phyloP scores from a whole-genome alignment of 2,888 invertebrate species.

The Drosophila maculinotata region DNA sequence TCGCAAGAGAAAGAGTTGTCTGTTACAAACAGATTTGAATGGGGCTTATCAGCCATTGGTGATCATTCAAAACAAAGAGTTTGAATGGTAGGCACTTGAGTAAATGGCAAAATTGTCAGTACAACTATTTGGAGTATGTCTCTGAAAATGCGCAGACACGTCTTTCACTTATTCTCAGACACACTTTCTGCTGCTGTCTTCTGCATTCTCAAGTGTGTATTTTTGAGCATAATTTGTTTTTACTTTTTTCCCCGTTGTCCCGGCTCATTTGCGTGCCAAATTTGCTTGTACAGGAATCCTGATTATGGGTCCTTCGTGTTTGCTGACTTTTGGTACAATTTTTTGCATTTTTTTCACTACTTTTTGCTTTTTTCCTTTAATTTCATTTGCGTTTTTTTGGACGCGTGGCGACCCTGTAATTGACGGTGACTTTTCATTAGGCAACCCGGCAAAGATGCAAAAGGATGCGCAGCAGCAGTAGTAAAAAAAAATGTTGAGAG shows the following conservation, averaged over 20 bases:
- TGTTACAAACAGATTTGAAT: slow-evolving; percentile 11
- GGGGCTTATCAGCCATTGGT: slow-evolving; percentile 34
- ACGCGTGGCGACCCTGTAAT: slow-evolving; percentile 72
- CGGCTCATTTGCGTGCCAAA: slow-evolving; percentile 56
- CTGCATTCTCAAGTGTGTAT: slow-evolving; percentile 47
- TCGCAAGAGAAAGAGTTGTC: slow-evolving; percentile 56
- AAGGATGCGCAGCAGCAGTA: slow-evolving; percentile 57
- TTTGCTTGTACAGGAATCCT: slow-evolving; percentile 67
- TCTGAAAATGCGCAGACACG: slow-evolving; percentile 58
- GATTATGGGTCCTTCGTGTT: slow-evolving; percentile 52
- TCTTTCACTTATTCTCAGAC: slow-evolving; percentile 11
- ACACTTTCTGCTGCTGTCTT: slow-evolving; percentile 2
- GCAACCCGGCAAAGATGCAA: slow-evolving; percentile 52
- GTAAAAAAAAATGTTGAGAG: slow-evolving; percentile 49
- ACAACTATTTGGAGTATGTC: slow-evolving; percentile 4
- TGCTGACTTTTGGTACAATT: slow-evolving; percentile 66
- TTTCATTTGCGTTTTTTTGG: slow-evolving; percentile 50
- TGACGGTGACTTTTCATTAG: slow-evolving; percentile 77
- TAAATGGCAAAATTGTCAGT: slow-evolving; percentile 9
- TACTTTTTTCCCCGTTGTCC: slow-evolving; percentile 10
- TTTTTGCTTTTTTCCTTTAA: slow-evolving; percentile 35
- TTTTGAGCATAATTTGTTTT: slow-evolving; percentile 32
- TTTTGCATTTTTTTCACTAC: slow-evolving; percentile 44
- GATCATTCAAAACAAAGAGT: slow-evolving; percentile 36
- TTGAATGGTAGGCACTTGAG: slow-evolving; percentile 21